These are phyloP conservation scores for Eucriotettix oculatus DNA, from an alignment of 2,888 invertebrate species.

Conservation along the genomic window DNA sequence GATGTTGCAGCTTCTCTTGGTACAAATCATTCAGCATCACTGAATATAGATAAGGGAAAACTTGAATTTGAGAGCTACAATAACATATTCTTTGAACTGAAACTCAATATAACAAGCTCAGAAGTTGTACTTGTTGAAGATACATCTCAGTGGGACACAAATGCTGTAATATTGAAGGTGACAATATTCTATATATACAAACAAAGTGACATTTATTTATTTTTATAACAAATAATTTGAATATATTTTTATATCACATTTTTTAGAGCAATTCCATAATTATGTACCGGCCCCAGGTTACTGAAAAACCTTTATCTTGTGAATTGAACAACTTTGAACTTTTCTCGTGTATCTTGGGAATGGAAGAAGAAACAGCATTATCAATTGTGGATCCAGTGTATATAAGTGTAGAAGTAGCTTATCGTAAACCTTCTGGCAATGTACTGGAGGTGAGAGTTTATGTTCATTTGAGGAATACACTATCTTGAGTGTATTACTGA, in stretches of 20 bases:
- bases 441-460: slow-evolving; percentile 7
- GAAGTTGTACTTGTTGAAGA: slow-evolving; percentile 91
- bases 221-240: not conserved
- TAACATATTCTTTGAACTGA: slow-evolving; percentile 46
- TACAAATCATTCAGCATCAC: no score
- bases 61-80: no score
- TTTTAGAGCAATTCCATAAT: slow-evolving; percentile 72
- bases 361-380: slow-evolving; percentile 83
- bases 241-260: not conserved
- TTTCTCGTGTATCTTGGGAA: slow-evolving; percentile 78
- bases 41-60: no score
- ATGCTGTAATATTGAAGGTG: slow-evolving; percentile 79
- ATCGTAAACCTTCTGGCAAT: not conserved
- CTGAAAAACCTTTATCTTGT: slow-evolving; percentile 63
- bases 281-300: slow-evolving; percentile 51
- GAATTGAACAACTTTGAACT: slow-evolving; percentile 81
- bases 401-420: slow-evolving; percentile 49
- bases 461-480: not conserved
- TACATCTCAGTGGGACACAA: slow-evolving; percentile 71
- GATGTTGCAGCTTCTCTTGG: no score
- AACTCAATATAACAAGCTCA: slow-evolving; percentile 87
- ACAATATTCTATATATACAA: not conserved
- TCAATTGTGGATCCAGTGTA: slow-evolving; percentile 90
- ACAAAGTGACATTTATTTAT: not conserved
- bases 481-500: no score